Conservation (phyloP, 2,113 vertebrate species). For the Peromyscus californicus region DNA sequence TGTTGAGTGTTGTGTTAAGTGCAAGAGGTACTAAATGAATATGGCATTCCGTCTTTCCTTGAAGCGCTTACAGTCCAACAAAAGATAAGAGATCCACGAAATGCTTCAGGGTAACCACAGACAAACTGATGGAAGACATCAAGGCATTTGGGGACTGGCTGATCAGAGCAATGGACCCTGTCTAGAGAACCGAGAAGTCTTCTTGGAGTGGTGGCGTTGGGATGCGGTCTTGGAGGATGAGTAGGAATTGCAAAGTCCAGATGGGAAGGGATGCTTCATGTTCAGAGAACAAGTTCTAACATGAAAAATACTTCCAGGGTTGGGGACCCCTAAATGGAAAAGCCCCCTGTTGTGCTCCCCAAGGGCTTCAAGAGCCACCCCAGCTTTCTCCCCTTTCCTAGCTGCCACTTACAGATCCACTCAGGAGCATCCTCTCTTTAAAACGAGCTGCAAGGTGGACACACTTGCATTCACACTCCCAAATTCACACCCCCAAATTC, state of each 20-base stretch:
- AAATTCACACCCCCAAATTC: neutral
- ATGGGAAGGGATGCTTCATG: neutral
- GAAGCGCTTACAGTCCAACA: neutral
- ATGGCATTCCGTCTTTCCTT: neutral
- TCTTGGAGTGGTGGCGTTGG: neutral
- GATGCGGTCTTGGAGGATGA: neutral
- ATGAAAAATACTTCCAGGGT: too few relatives aligned
- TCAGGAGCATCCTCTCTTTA: neutral
- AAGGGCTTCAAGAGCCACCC: neutral
- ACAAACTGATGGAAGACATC: neutral
- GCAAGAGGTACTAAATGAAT: neutral
- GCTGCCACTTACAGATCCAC: neutral
- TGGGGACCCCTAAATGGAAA: neutral
- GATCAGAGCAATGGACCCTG: neutral
- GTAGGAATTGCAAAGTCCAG: neutral
- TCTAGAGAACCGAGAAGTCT: neutral
- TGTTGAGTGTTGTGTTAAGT: neutral
- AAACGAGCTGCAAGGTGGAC: neutral
- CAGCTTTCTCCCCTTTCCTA: conserved; percentile 10
- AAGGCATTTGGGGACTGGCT: too few relatives aligned
- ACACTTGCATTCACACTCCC: neutral
- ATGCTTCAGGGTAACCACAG: neutral
- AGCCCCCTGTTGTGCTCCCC: neutral
- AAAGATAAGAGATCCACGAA: neutral
- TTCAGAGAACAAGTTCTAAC: neutral